phyloP scores from a whole-genome alignment of 1,140 invertebrate species.

The Vanessa tameamea region DNA sequence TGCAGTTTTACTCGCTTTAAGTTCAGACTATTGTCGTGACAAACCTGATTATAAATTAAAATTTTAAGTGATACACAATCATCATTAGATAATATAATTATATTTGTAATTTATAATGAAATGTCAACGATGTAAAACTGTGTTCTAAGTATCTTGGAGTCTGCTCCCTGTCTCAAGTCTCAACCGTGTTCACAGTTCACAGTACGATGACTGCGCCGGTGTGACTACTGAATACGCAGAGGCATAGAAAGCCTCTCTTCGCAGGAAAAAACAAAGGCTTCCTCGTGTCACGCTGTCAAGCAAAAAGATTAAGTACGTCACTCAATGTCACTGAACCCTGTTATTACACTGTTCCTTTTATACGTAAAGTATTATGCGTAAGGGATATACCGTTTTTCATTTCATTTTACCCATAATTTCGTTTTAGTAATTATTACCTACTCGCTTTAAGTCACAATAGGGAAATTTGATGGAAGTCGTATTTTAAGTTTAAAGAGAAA shows the following conservation, averaged over 20 bases:
- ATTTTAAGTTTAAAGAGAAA: neutral
- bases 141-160: neutral
- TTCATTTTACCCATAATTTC: conserved; percentile 3
- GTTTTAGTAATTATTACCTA: neutral
- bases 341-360: conserved; percentile 15
- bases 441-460: neutral
- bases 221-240: conserved; percentile 10
- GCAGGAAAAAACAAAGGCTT: conserved; percentile 32
- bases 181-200: conserved; percentile 1
- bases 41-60: no score
- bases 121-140: no score
- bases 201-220: neutral
- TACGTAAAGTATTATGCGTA: conserved; percentile 1
- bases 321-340: conserved; percentile 44
- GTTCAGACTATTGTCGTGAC: no score
- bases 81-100: no score
- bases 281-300: conserved; percentile 21
- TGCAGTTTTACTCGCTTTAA: no score
- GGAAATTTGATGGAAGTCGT: no score
- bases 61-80: no score
- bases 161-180: conserved; percentile 3
- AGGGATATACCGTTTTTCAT: conserved; percentile 13
- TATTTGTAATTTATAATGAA: no score
- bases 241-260: conserved; percentile 12
- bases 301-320: conserved; percentile 46